Evolutionary conservation across 2,113 vertebrate genomes (phyloP), one percentile per base, ranked within the genome.

Genomic region (Chrysemys picta): DNA sequence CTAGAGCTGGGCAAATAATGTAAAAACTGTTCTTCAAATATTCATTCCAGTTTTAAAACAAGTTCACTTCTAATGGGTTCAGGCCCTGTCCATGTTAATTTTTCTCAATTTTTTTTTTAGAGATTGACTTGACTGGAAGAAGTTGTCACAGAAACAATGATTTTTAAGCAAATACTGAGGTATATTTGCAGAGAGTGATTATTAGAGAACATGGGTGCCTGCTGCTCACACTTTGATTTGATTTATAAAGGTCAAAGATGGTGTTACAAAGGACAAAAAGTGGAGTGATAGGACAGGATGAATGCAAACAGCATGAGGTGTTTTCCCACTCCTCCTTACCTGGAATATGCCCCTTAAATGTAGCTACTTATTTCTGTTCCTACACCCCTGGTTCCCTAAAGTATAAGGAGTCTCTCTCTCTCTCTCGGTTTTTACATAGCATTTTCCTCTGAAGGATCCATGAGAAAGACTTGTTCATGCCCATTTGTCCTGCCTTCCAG

Each of bases 401-500:
- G 4, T 91, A 53, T 89, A 89, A 83, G 69, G 86, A 12, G 31
- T 91, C 47, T 95, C 96, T 24, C 54, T 42, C 54, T 42, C 38
- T 96, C 54, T 94, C 38, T 7, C 27, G 14, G 8, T 62, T 31
- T 62, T 85, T 90, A n/a, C 27, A 3, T 91, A 69, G 65, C 85
- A 91, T 85, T 91, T 89, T 95, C 80, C 59, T 84, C 89, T 91
- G 82, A 97, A 94, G 87, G 38, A 89, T 84, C 89, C 35, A n/a
- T 76, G 84, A 59, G 85, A 87, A 90, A 76, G 80, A 80, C 93
- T 42, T 56, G 69, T 86, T 54, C 83, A 49, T 84, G 62, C 29
- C 87, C 22, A 54, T 95, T 84, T 94, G 62, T 89, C 90, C 83
- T 96, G 89, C 87, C 80, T 95, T 85, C 56, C 69, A 95, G 93